Base-by-base conservation (phyloP, 2,797 vertebrate genomes). In the Notoglanidium macrostoma region DNA sequence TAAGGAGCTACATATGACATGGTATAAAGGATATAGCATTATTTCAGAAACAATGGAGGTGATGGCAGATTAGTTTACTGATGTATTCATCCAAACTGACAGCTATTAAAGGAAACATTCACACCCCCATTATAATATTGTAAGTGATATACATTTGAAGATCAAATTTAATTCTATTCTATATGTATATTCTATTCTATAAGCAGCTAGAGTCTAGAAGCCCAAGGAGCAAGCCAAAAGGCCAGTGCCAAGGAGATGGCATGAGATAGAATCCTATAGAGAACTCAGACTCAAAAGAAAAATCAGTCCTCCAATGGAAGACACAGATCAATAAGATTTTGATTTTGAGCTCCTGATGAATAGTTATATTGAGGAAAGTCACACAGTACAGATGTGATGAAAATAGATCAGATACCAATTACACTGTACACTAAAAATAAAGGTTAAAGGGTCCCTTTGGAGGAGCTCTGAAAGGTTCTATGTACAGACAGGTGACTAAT, bases 401-500 rank as follows among this genome's bases (percentile, higher is more conserved):
- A 80, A 61, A 80, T 23, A 59, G 23, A 57, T 57, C 55, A 80
- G 55, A 80, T 44, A 80, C 35, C 55, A 80, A 14, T 61, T 7
- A 59, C 55, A 59, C 54, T 59, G 19, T 12, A 80, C 54, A 59
- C 32, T 61, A 44, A 23, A 44, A 59, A 40, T 35, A 61, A 80
- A 81, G 40, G 79, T 81, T 65, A 81, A 46, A 65, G 6, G 3
- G 40, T 81, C 40, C 51, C 79, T 81, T 46, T 46, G 35, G 59
- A 29, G 40, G 2, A 49, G 19, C 57, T 46, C 7, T 49, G 79
- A 81, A 81, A 63, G 57, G 79, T 63, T 81, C 3, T 81, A 81
- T 63, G 59, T 46, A 63, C 59, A 51, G 81, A 83, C 80, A 83
- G n/a, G 63, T 46, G 57, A 83, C 63, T 51, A 35, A 21, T 32